phyloP scores from a whole-genome alignment of 2,888 invertebrate species.

The Hemithea aestivaria region DNA sequence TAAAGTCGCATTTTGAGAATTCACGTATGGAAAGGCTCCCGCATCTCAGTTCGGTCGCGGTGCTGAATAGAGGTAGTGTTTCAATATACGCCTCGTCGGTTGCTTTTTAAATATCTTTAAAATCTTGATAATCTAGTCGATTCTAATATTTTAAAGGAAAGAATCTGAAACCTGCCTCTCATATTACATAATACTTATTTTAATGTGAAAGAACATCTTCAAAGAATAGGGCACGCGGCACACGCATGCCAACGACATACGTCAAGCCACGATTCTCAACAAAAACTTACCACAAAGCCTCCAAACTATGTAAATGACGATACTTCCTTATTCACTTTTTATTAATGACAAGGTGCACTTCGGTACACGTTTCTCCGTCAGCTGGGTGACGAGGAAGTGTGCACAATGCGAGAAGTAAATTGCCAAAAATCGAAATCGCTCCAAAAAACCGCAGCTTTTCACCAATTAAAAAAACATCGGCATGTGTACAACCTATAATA shows the following conservation, averaged over 20 bases:
- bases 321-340: conserved; percentile 56
- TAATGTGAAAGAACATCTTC: too few species aligned
- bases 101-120: too few species aligned
- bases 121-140: too few species aligned
- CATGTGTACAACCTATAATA: conserved; percentile 40
- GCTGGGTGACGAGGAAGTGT: conserved; percentile 66
- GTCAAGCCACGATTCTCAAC: conserved; percentile 33
- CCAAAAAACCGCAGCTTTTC: conserved; percentile 32
- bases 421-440: conserved; percentile 55
- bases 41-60: too few species aligned
- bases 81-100: too few species aligned
- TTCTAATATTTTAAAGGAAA: too few species aligned
- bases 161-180: too few species aligned
- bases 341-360: conserved; percentile 60
- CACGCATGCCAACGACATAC: conserved; percentile 41
- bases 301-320: conserved; percentile 54
- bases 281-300: conserved; percentile 53
- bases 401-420: conserved; percentile 53
- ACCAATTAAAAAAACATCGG: conserved; percentile 34
- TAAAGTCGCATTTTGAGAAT: too few species aligned
- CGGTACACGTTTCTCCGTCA: conserved; percentile 62
- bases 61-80: too few species aligned
- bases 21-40: too few species aligned
- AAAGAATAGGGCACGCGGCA: conserved; percentile 43
- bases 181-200: too few species aligned